Conservation (phyloP, 2,797 vertebrate genomes). For the Lycodopsis pacificus region DNA sequence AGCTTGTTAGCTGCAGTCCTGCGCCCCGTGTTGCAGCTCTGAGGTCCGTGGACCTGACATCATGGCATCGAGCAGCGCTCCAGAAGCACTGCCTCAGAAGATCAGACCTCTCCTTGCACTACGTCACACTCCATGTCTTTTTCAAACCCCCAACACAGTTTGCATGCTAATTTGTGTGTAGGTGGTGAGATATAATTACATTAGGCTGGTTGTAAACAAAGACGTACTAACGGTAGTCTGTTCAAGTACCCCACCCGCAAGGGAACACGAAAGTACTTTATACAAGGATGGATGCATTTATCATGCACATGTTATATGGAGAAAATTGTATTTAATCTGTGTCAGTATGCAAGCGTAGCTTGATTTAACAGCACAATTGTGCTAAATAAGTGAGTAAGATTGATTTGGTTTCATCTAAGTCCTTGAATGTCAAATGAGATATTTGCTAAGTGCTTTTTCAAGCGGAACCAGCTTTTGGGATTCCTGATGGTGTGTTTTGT, state of each 20-base stretch:
- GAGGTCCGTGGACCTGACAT: conserved; percentile 16
- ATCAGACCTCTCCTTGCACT: conserved; percentile 53
- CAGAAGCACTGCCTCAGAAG: conserved; percentile 44
- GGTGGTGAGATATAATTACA: conserved; percentile 79
- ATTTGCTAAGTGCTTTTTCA: conserved; percentile 7
- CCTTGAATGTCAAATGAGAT: background rate
- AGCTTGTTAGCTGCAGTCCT: conserved; percentile 24
- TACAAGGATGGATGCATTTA: conserved; percentile 54
- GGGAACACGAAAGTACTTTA: conserved; percentile 59
- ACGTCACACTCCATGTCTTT: conserved; percentile 65
- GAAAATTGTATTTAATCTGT: conserved; percentile 26
- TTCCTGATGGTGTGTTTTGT: conserved; percentile 16
- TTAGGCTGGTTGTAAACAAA: conserved; percentile 75
- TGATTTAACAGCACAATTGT: conserved; percentile 21
- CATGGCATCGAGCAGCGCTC: conserved; percentile 6
- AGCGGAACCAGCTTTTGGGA: conserved; percentile 4
- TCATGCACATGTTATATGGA: conserved; percentile 39
- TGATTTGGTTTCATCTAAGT: background rate
- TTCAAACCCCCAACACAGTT: conserved; percentile 65
- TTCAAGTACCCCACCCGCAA: conserved; percentile 61
- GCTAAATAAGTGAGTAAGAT: conserved; percentile 3
- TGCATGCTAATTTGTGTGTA: conserved; percentile 77
- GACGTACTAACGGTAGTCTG: conserved; percentile 68
- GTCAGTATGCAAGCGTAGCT: conserved; percentile 8
- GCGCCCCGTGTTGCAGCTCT: conserved; percentile 25